Base-by-base conservation (phyloP, 2,797 vertebrate genomes). In the Serranus cabrilla region DNA sequence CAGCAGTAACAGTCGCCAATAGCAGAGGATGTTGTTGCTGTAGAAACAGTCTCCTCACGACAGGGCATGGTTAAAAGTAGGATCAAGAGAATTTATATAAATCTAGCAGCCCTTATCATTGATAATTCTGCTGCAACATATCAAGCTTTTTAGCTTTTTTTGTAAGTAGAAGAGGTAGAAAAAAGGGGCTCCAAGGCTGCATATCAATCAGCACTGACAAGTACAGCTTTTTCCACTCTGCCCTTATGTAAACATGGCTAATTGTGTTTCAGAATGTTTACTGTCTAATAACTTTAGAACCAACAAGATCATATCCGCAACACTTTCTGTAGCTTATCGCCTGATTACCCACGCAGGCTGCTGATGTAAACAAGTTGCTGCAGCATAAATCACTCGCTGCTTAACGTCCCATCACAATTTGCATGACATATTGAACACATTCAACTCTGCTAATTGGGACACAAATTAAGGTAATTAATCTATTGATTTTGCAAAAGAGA, bases 351-450 rank as follows among this genome's bases (percentile, higher is more conserved):
- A 6, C 51, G 31, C 65, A 59, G 51, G 10, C 58, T 50, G 27
- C 55, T 57, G 63, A 39, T 66, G 60, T 37, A 43, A 70, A 71
- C 64, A 76, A 59, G 57, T 64, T 58, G 40, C 58, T 16, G 50
- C 25, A n/a, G 43, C 39, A 21, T 27, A 56, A 56, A 68, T 64
- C 58, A 39, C 12, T 6, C 23, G 74, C 75, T 60, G 11, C 49
- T 68, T 56, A 60, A 68, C 13, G 4, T 11, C 37, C 4, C 49
- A 23, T 14, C 37, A 58, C 51, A 62, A 57, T 45, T 11, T 39
- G 16, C 11, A 51, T 1, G 42, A 46, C 21, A 18, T 8, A 42
- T 23, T 18, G 17, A 51, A 20, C 31, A 68, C 27, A 57, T 18
- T 13, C 37, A 62, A 8, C 27, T 58, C n/a, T 11, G 16, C 46